These are phyloP conservation scores for Chinchilla lanigera DNA, from an alignment of 2,113 vertebrate species.

Conservation along the genomic window DNA sequence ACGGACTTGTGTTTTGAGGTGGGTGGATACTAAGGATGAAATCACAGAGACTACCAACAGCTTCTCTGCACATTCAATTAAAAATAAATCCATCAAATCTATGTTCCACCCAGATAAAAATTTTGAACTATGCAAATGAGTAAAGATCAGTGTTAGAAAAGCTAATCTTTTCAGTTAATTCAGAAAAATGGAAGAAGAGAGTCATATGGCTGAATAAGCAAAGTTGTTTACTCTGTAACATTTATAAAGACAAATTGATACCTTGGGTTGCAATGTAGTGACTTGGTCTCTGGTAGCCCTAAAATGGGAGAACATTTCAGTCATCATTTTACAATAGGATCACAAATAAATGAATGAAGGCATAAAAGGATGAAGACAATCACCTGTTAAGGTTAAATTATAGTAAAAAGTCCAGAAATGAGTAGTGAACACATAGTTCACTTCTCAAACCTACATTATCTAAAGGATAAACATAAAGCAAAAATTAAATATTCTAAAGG, in stretches of 20 bases:
- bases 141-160: conserved; percentile 21
- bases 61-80: conserved; percentile 66
- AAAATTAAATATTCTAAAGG: conserved; percentile 61
- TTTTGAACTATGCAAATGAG: conserved; percentile 27
- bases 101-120: conserved; percentile 21
- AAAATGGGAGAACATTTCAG: conserved; percentile 85
- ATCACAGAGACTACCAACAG: conserved; percentile 34
- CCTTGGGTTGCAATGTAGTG: conserved; percentile 99
- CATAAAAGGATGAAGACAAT: conserved; percentile 82
- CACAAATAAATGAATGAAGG: conserved; percentile 83
- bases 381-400: conserved; percentile 78
- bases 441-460: conserved; percentile 79
- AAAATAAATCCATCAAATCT: conserved; percentile 47
- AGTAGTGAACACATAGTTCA: conserved; percentile 78
- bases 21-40: neutral
- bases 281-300: conserved; percentile 99
- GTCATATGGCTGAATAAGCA: neutral
- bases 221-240: neutral
- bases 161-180: neutral
- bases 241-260: conserved; percentile 82
- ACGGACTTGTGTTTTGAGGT: conserved; percentile 1
- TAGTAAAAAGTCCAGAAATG: conserved; percentile 76
- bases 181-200: neutral
- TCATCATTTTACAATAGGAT: conserved; percentile 79
- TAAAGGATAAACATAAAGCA: conserved; percentile 70